Evolutionary conservation across 2,888 invertebrate genomes (phyloP), one percentile per base, ranked within the genome.

Genomic region (Eurois occulta): DNA sequence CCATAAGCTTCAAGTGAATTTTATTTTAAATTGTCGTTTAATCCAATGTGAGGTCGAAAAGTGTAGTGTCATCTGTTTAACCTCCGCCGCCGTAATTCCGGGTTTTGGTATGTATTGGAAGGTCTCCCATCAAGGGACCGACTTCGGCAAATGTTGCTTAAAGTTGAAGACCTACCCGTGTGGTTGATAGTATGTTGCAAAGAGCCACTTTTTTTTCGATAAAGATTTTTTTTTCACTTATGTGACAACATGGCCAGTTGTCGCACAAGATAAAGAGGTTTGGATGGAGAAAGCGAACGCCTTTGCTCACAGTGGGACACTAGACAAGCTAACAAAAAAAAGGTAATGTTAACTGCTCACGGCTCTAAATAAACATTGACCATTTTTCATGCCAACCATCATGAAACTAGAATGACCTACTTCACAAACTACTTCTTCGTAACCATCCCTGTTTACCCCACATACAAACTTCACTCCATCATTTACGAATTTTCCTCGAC

Each of bases 401-500:
- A 52, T 8, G 1, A 13, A 11, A 52, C 2, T 0, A 32, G 21
- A 13, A 41, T 52, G 35, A 43, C 64, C 60, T 18, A 35, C 24
- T 68, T 67, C 43, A 16, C 21, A 21, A 64, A 80, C 52, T 43
- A 62, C 24, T 55, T 6, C 55, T 55, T 64, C 7, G 8, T 32
- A 52, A 48, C 35, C 16, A 35, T 35, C 16, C 28, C 35, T 77
- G 78, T 68, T 72, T 72, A 52, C 62, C 28, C 21, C 10, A 60
- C 35, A 60, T 13, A 60, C 35, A 60, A 80, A 75, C 35, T 75
- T 35, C 52, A 62, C 65, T 80, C 32, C 46, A 68, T 83, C 35
- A 80, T 72, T 72, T 71, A 64, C 64, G 43, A 32, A 83, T 82
- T 72, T 52, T n/a, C 35, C 46, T 21, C 18, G 52, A n/a, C 48